Base-by-base conservation (phyloP, 1,140 invertebrate genomes). In the Procambarus virginalis region DNA sequence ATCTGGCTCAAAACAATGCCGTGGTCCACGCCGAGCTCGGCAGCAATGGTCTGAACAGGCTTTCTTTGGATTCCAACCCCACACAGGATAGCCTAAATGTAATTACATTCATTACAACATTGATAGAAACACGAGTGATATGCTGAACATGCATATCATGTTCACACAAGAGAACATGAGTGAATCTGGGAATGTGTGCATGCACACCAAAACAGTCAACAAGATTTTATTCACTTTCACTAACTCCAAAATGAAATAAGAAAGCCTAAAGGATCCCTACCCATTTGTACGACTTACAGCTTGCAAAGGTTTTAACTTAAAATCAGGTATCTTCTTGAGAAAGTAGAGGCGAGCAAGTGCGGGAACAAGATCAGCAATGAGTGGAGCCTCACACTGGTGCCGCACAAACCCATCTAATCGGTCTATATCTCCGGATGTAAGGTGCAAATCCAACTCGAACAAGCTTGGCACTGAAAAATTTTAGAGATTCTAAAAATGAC, bases 331-430 rank as follows among this genome's bases (percentile, higher is more conserved):
- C 92, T 96, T 95, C 55, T 96, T 96, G 77, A 96, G 95, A 94
- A 99, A 99, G 92, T 97, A 97, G 17, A 99, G 93, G 86, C 95
- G 94, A 0, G 97, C 96, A 20, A 99, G 93, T 0, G 96, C 95
- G 0, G 96, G 96, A 46, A 99, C 93, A n/a, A 99, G 94, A 94
- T 99, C 98, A 91, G 97, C 96, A 22, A 99, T 97, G 6, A 99
- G 95, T 92, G 98, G 96, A 95, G 99, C 98, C 94, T 99, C 99
- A 3, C 96, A 97, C 95, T 99, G 96, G 94, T 99, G 99, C 79
- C 97, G 96, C n/a, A 96, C 95, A 94, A 99, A 99, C 92, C 97
- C 95, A 94, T 99, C 97, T 77, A 99, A 94, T 22, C 98, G 94
- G 93, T 97, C 96, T 51, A 99, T 93, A 94, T 99, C 98, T 93